Base-by-base conservation (phyloP, 1,140 invertebrate genomes). In the Lepeophtheirus salmonis region DNA sequence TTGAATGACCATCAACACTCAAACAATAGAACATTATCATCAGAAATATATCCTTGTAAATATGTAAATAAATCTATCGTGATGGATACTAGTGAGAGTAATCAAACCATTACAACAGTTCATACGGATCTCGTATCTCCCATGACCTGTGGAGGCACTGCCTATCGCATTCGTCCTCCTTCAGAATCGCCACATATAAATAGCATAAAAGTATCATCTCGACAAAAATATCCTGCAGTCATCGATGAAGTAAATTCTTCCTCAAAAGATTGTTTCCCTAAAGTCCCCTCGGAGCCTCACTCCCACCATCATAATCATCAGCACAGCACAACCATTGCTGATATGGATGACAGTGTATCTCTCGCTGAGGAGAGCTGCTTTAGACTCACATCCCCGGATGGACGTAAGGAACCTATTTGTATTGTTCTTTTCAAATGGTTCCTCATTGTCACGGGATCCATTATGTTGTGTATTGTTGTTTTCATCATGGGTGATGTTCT, bases 341-440 rank as follows among this genome's bases (percentile, higher is more conserved):
- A 6, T 6, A n/a, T 6, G n/a, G 30, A 41, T 10, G 30, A 41
- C 6, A n/a, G n/a, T 10, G 30, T 10, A n/a, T 6, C 30, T 41
- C n/a, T n/a, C 6, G 30, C 6, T 6, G 30, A n/a, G 6, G 30
- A 61, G 49, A 18, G 26, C 53, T 20, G 59, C 49, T 25, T 49
- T 14, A 20, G 53, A 16, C 50, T 61, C 53, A 12, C 24, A 22
- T 12, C 59, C n/a, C 18, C 59, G 49, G 49, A 53, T 17, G 53
- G 18, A 17, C 50, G 53, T 2, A 14, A 23, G 20, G 50, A 49
- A 59, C 26, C 13, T 17, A 59, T 17, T 59, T 23, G n/a, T 50
- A 41, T 41, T n/a, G 41, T 48, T 14, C 26, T 18, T 50, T 16
- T 22, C n/a, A 21, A 59, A 20, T 50, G 16, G 49, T 52, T 48